phyloP scores from a whole-genome alignment of 2,888 invertebrate species.

The Acanthosepion esculentum region DNA sequence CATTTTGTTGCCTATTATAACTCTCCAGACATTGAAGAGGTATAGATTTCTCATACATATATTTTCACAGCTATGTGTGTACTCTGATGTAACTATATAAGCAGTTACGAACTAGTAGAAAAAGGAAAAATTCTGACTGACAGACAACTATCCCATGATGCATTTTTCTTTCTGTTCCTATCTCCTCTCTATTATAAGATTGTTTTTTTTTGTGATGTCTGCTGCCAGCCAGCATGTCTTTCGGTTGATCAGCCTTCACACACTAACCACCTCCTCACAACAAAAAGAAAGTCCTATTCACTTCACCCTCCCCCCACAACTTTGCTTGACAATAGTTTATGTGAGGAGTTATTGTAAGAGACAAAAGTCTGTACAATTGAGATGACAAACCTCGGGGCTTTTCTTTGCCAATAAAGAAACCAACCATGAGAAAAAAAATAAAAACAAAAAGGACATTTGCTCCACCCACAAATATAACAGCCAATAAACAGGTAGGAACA shows the following conservation, averaged over 20 bases:
- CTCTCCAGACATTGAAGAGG: not conserved
- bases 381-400: not conserved
- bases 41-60: not conserved
- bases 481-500: not conserved
- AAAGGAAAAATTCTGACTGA: not conserved
- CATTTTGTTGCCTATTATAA: not conserved
- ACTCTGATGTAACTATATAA: too few relatives aligned
- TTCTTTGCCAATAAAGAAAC: not conserved
- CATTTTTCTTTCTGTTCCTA: not conserved
- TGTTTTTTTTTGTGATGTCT: not conserved
- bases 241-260: not conserved
- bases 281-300: not conserved
- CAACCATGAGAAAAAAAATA: not conserved
- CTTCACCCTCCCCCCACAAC: not conserved
- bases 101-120: not conserved
- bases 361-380: not conserved
- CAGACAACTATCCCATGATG: conserved; percentile 13
- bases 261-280: not conserved
- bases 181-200: not conserved
- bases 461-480: not conserved
- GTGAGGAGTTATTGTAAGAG: not conserved
- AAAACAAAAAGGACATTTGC: not conserved
- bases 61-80: not conserved
- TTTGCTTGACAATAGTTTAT: not conserved
- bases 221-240: conserved; percentile 33